phyloP scores from a whole-genome alignment of 2,888 invertebrate genomes.

The Choreutis nemorana region DNA sequence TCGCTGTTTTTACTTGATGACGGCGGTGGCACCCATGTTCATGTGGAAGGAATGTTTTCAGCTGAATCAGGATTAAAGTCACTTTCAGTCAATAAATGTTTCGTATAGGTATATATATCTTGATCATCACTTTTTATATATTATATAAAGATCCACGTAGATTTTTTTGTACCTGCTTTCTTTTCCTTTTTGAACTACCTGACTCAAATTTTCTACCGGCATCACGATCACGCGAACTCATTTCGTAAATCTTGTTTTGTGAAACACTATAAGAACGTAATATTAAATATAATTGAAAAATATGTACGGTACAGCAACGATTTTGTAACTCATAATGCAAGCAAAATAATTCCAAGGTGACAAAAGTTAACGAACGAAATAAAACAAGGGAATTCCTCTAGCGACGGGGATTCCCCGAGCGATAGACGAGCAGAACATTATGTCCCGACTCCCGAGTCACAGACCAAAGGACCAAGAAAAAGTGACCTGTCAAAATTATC shows the following conservation, averaged over 20 bases:
- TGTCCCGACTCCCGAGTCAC: not conserved
- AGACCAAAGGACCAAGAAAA: no score
- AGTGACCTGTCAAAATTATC: no score
- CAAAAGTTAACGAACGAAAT: slow-evolving; percentile 5
- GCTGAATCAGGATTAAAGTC: slow-evolving; percentile 8
- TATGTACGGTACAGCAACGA: slow-evolving; percentile 6
- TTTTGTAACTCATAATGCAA: slow-evolving; percentile 5
- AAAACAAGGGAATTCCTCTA: no score
- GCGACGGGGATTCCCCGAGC: slow-evolving; percentile 4
- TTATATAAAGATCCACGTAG: slow-evolving; percentile 9
- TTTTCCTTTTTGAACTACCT: slow-evolving; percentile 8
- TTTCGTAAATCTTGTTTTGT: slow-evolving; percentile 9
- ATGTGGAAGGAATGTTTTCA: slow-evolving; percentile 9
- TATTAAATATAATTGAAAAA: slow-evolving; percentile 5
- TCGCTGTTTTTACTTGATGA: slow-evolving; percentile 8
- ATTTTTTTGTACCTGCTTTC: slow-evolving; percentile 9
- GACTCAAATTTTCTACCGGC: slow-evolving; percentile 9
- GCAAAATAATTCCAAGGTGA: slow-evolving; percentile 4
- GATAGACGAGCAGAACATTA: not conserved
- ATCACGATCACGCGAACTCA: slow-evolving; percentile 9
- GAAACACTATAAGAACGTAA: slow-evolving; percentile 5
- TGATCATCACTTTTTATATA: slow-evolving; percentile 8
- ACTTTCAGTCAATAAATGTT: slow-evolving; percentile 5
- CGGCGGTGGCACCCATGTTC: slow-evolving; percentile 7
- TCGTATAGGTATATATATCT: slow-evolving; percentile 7